Evolutionary conservation across 2,888 invertebrate species (phyloP).

Genomic region (Drosophila kokeensis): DNA sequence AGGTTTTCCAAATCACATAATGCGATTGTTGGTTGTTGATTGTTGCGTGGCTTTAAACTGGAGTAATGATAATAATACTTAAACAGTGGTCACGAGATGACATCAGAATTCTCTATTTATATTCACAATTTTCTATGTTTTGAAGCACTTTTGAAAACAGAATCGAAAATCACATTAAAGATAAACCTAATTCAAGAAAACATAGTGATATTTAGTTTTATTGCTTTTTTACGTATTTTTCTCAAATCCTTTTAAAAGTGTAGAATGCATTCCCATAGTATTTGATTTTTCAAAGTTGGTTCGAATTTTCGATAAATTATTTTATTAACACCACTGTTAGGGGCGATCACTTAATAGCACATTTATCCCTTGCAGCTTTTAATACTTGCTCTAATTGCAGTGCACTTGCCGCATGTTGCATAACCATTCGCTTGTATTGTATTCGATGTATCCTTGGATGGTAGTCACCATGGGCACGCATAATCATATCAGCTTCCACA

Average conservation of each 20-base stretch:
- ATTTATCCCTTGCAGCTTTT: not conserved
- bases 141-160: not conserved
- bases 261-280: not conserved
- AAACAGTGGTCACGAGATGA: not conserved
- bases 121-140: not conserved
- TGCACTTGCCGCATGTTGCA: constrained; percentile 48
- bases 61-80: not conserved
- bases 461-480: constrained; percentile 61
- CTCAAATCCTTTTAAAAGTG: not conserved
- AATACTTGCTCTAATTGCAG: constrained; percentile 52
- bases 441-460: constrained; percentile 10
- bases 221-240: not conserved
- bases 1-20: constrained; percentile 69
- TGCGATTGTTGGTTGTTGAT: constrained; percentile 61
- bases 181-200: no score
- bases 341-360: not conserved
- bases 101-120: not conserved
- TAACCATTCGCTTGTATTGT: constrained; percentile 10
- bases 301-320: not conserved
- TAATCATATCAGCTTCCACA: constrained; percentile 85
- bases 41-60: constrained; percentile 44
- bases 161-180: not conserved
- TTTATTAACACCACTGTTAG: not conserved
- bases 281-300: not conserved
- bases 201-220: no score